These are phyloP conservation scores for Nemapogon koenigi DNA, from an alignment of 2,888 invertebrate genomes.

Conservation along the genomic window DNA sequence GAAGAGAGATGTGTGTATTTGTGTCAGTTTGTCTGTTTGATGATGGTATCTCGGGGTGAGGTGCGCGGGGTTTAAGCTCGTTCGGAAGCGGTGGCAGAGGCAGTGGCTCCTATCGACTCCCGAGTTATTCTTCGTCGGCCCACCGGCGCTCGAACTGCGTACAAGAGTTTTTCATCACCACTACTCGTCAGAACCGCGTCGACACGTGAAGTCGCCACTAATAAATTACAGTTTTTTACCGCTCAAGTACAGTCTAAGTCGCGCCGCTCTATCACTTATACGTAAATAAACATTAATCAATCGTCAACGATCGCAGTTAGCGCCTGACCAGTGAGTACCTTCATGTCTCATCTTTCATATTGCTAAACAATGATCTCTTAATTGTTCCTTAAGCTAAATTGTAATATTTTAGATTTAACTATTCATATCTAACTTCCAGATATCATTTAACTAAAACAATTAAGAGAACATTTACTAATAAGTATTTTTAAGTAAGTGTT, in stretches of 20 bases:
- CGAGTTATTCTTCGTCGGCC: conserved; percentile 67
- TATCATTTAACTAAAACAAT: too few relatives aligned
- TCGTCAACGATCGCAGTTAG: conserved; percentile 51
- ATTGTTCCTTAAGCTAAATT: too few relatives aligned
- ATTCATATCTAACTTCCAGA: too few relatives aligned
- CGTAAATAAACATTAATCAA: conserved; percentile 56
- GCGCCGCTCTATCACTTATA: conserved; percentile 58
- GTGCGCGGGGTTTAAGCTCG: conserved; percentile 37
- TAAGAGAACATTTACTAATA: too few relatives aligned
- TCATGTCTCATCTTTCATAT: conserved; percentile 33
- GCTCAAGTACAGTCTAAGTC: conserved; percentile 62
- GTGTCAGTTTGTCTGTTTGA: neutral
- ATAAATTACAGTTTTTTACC: conserved; percentile 66
- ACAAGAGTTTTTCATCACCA: conserved; percentile 69
- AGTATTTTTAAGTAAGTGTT: too few relatives aligned
- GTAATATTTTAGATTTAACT: too few relatives aligned
- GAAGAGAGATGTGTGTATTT: conserved; percentile 10
- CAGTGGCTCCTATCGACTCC: conserved; percentile 58
- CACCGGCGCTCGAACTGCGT: conserved; percentile 64
- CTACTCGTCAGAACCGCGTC: conserved; percentile 68
- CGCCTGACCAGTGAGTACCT: conserved; percentile 57
- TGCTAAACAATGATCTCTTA: conserved; percentile 39
- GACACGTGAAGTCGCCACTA: conserved; percentile 70
- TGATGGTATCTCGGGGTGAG: conserved; percentile 48
- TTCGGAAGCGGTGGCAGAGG: conserved; percentile 61